These are phyloP conservation scores for Neoniphon sammara DNA, from an alignment of 2,797 vertebrate genomes.

Conservation along the genomic window DNA sequence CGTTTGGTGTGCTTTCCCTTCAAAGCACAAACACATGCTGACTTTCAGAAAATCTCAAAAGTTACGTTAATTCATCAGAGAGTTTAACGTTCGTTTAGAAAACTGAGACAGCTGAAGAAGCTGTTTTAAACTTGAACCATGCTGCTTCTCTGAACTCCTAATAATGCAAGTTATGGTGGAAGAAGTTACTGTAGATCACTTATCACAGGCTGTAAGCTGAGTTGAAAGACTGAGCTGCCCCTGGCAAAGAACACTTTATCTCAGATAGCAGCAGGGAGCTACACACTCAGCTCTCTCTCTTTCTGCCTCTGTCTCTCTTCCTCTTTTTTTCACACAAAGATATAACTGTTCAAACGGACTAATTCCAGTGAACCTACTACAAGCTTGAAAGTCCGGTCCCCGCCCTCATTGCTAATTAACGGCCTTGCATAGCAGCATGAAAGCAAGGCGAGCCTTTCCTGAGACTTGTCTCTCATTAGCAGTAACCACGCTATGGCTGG, in stretches of 20 bases:
- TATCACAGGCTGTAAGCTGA: constrained; percentile 56
- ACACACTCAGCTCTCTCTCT: constrained; percentile 41
- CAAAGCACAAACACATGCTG: constrained; percentile 11
- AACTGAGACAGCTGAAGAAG: constrained; percentile 43
- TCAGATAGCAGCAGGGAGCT: constrained; percentile 68
- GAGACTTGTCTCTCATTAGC: constrained; percentile 69
- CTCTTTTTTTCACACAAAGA: constrained; percentile 59
- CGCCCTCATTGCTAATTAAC: constrained; percentile 76
- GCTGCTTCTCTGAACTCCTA: constrained; percentile 25
- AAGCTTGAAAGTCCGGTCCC: constrained; percentile 71
- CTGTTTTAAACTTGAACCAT: neutral
- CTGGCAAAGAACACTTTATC: constrained; percentile 64
- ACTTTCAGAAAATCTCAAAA: constrained; percentile 22
- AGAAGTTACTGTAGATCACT: constrained; percentile 61
- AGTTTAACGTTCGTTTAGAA: constrained; percentile 28
- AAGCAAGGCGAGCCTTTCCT: constrained; percentile 59
- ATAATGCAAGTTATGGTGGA: constrained; percentile 33
- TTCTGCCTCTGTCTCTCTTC: constrained; percentile 42
- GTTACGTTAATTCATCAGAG: constrained; percentile 19
- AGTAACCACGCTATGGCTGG: constrained; percentile 59
- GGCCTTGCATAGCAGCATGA: constrained; percentile 63
- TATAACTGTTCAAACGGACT: constrained; percentile 78
- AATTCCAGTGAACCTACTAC: constrained; percentile 68
- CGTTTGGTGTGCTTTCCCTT: neutral
- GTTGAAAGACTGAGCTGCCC: constrained; percentile 62